Evolutionary conservation across 2,888 invertebrate species (phyloP).

Genomic region (Miltochrista miniata): DNA sequence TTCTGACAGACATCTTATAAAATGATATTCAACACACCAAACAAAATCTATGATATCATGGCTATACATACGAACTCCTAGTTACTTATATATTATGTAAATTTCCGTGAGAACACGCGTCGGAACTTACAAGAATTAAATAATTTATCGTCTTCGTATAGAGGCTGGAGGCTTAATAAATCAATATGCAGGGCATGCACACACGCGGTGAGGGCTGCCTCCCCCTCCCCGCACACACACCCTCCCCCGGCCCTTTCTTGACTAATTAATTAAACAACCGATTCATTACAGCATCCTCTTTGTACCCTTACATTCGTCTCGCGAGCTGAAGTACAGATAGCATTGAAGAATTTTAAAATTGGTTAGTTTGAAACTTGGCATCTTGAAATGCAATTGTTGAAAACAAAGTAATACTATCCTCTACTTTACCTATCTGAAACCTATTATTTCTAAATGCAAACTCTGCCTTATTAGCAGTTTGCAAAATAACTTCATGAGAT

Average conservation of each 20-base stretch:
- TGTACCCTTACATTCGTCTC: conserved; percentile 81
- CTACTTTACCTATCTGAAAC: no score
- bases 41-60: no score
- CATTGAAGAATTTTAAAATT: conserved; percentile 27
- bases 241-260: conserved; percentile 74
- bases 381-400: no score
- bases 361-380: no score
- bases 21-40: no score
- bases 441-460: no score
- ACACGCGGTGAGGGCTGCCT: conserved; percentile 54
- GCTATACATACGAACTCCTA: no score
- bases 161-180: conserved; percentile 76
- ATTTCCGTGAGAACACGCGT: conserved; percentile 58
- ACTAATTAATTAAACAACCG: conserved; percentile 90
- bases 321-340: conserved; percentile 58
- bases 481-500: no score
- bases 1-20: no score
- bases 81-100: conserved; percentile 26
- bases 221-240: conserved; percentile 22
- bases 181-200: conserved; percentile 83
- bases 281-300: conserved; percentile 87
- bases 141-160: conserved; percentile 74
- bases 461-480: no score
- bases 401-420: no score
- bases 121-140: conserved; percentile 78